phyloP scores from a whole-genome alignment of 2,113 vertebrate genomes.

The Bubo bubo region DNA sequence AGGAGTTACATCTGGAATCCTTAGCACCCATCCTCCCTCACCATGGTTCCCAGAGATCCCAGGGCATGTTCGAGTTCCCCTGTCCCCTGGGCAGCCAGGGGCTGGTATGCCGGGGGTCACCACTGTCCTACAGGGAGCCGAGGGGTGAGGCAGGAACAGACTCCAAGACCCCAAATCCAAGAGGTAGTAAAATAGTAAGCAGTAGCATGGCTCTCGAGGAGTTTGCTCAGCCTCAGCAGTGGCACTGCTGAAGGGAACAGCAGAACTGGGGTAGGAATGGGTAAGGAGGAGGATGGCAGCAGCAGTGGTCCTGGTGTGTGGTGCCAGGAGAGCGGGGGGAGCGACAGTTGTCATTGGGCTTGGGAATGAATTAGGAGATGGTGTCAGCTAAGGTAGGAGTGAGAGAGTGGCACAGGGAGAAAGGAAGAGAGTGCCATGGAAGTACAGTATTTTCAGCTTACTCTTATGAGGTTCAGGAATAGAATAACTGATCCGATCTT shows the following conservation, averaged over 20 bases:
- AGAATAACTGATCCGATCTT: background rate
- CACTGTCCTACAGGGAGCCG: background rate
- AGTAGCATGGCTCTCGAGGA: background rate
- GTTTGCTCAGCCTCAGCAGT: background rate
- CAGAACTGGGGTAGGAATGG: background rate
- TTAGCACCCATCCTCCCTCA: background rate
- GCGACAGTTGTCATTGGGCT: background rate
- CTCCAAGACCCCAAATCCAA: background rate
- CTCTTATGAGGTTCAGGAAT: background rate
- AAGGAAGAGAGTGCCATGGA: background rate
- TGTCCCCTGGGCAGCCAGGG: background rate
- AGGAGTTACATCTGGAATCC: background rate
- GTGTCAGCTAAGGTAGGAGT: background rate
- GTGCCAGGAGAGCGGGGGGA: background rate
- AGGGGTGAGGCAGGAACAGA: background rate
- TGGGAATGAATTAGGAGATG: background rate
- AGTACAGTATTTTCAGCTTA: background rate
- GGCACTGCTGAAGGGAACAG: background rate
- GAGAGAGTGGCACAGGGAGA: background rate
- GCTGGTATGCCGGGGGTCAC: background rate
- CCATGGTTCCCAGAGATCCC: background rate
- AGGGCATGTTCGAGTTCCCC: rapidly evolving
- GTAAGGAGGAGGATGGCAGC: background rate
- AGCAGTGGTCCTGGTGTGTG: background rate
- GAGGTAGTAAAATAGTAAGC: background rate